Base-by-base conservation (phyloP, 1,140 invertebrate species). In the Drosophila pruinosa region DNA sequence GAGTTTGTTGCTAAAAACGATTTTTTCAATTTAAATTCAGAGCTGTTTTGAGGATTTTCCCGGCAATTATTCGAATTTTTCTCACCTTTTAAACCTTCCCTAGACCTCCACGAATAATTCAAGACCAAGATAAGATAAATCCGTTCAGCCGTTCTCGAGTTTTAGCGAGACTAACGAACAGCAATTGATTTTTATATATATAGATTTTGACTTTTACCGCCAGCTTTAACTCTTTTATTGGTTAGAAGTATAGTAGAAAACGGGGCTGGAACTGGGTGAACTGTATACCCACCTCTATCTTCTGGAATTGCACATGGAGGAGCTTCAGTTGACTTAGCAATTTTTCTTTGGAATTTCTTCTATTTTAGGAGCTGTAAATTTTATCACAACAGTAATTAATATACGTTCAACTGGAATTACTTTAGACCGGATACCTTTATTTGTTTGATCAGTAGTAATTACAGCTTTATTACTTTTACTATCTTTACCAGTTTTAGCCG, bases 161-260 rank as follows among this genome's bases (percentile, higher is more conserved):
- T n/a, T n/a, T n/a, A n/a, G n/a, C n/a, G n/a, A n/a, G n/a, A n/a
- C n/a, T n/a, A n/a, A n/a, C n/a, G n/a, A n/a, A n/a, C n/a, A n/a
- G n/a, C n/a, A n/a, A n/a, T n/a, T n/a, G n/a, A n/a, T n/a, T n/a
- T n/a, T n/a, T n/a, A n/a, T n/a, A n/a, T n/a, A n/a, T n/a, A n/a
- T n/a, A n/a, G n/a, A 91, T 96, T 96, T 93, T 95, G 95, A 93
- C 72, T 96, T 57, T 71, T 95, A 54, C 93, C 93, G 0, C 93
- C 94, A 1, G 93, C 94, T 53, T 75, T 96, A 78, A 90, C 92
- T 22, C 76, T 95, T n/a, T n/a, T n/a, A n/a, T n/a, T n/a, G n/a
- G n/a, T n/a, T n/a, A n/a, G n/a, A n/a, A n/a, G n/a, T n/a, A n/a
- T n/a, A n/a, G n/a, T n/a, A n/a, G n/a, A n/a, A n/a, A n/a, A n/a